Percentiles rank a stretch among this genome's conserved stretches.
These are phyloP conservation scores for Vulpes lagopus DNA, from an alignment of 2,113 vertebrate species.

Conservation along the genomic window DNA sequence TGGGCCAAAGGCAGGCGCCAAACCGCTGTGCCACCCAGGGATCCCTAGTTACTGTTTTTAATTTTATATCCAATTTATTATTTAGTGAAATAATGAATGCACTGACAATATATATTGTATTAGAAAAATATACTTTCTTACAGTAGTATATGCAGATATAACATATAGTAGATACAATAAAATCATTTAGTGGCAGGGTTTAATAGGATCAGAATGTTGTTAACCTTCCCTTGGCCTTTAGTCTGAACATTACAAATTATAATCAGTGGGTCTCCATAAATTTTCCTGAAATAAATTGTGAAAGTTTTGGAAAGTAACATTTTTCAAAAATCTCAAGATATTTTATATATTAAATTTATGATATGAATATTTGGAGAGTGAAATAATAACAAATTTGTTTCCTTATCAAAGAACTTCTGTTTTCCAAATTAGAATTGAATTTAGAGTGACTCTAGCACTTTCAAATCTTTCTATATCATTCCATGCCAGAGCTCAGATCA, in stretches of 20 bases:
- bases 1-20: too few species aligned
- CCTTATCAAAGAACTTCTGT: slow-evolving; percentile 7
- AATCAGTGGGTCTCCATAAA: neutral
- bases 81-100: slow-evolving; percentile 9
- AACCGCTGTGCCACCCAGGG: too few species aligned
- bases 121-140: neutral
- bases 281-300: slow-evolving; percentile 56
- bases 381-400: slow-evolving; percentile 2
- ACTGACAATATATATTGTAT: neutral
- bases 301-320: neutral
- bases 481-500: slow-evolving; percentile 53
- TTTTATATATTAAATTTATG: neutral
- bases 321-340: neutral
- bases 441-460: slow-evolving; percentile 40
- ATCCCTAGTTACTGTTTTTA: neutral
- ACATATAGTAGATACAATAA: neutral
- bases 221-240: neutral
- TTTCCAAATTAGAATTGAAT: slow-evolving; percentile 56
- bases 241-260: neutral
- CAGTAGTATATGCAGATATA: neutral
- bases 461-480: slow-evolving; percentile 61
- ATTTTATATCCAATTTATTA: neutral
- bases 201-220: neutral
- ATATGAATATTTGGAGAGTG: neutral
- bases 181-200: neutral